phyloP scores from a whole-genome alignment of 2,113 vertebrate species.

The Tychaedon coryphoeus region DNA sequence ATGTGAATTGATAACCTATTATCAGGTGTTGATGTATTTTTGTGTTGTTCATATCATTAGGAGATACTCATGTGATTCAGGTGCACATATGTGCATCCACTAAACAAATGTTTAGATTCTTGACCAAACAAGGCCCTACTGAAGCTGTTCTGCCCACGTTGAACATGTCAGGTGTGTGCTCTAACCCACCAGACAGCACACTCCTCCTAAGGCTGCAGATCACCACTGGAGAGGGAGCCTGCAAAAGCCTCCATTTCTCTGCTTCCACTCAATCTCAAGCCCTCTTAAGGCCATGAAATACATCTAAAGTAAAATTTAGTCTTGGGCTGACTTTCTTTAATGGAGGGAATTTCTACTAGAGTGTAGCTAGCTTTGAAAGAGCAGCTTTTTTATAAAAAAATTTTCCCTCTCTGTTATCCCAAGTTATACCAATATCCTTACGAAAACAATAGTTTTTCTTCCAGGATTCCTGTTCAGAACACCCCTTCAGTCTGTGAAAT shows the following conservation, averaged over 20 bases:
- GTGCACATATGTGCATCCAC: not conserved
- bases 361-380: not conserved
- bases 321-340: not conserved
- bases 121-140: not conserved
- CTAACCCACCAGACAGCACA: not conserved
- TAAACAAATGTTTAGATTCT: not conserved
- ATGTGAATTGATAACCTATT: not conserved
- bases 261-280: not conserved
- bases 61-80: not conserved
- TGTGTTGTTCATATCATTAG: not conserved
- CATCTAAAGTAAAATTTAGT: not conserved
- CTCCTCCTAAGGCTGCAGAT: not conserved
- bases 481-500: not conserved
- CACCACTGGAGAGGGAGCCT: not conserved
- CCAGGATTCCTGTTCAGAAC: not conserved
- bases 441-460: not conserved
- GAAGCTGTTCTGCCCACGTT: not conserved
- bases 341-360: not conserved
- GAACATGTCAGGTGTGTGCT: not conserved
- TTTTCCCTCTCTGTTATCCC: not conserved
- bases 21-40: not conserved
- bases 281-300: not conserved
- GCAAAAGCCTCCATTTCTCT: not conserved
- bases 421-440: not conserved
- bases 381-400: not conserved